A percentile compares a stretch with the other conserved stretches of the same genome.
phyloP scores from a whole-genome alignment of 30 jellyfish, hydroid and myxozoan species.

The Catostylus mosaicus region DNA sequence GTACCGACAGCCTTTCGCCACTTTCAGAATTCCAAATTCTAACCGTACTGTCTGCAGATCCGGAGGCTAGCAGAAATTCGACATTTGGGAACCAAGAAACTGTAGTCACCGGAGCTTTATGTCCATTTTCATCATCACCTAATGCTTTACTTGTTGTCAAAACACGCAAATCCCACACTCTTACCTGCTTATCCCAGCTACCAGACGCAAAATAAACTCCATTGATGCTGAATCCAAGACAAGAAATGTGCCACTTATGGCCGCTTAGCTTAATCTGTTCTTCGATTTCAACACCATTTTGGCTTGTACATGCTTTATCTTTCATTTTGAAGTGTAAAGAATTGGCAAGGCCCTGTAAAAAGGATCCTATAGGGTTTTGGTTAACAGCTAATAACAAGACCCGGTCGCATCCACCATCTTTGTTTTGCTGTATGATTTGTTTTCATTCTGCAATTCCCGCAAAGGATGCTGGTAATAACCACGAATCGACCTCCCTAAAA shows the following conservation, averaged over 20 bases:
- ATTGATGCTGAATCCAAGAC: conserved; percentile 73
- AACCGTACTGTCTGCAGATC: conserved; percentile 81
- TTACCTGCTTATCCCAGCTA: conserved; percentile 84
- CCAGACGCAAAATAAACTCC: conserved; percentile 92
- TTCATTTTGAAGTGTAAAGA: conserved; percentile 24
- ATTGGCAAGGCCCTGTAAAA: no score
- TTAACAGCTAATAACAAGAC: neutral
- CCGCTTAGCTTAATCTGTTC: conserved; percentile 81
- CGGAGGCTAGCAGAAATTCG: conserved; percentile 82
- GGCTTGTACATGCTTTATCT: conserved; percentile 10
- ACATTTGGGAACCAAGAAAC: conserved; percentile 89
- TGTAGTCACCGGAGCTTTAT: conserved; percentile 78
- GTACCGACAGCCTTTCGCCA: conserved; percentile 76
- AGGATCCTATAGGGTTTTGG: no score
- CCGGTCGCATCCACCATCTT: neutral
- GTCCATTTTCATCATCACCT: conserved; percentile 78
- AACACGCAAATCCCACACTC: conserved; percentile 83
- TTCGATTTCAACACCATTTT: conserved; percentile 71
- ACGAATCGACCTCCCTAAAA: no score
- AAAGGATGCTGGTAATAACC: conserved; percentile 19
- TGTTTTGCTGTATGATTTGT: neutral
- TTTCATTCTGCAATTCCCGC: neutral
- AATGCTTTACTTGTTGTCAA: conserved; percentile 65
- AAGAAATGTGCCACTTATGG: conserved; percentile 86
- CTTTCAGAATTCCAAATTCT: conserved; percentile 83